Evolutionary conservation across 2,888 invertebrate genomes (phyloP).

Genomic region (Brenthis hecate): DNA sequence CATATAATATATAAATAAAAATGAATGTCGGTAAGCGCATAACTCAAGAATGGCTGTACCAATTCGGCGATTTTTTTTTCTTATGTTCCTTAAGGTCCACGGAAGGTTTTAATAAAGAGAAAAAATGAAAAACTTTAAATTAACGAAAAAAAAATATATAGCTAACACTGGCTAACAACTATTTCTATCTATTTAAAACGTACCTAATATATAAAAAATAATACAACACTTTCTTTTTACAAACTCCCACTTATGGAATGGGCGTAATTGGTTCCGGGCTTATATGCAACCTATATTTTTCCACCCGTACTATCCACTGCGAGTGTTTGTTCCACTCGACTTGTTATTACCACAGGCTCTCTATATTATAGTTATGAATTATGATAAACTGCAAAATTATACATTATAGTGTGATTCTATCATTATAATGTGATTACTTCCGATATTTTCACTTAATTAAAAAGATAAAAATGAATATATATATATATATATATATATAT

Average conservation of each 20-base stretch:
- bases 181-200: too few relatives aligned
- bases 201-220: neutral
- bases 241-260: constrained; percentile 7
- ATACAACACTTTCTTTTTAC: constrained; percentile 17
- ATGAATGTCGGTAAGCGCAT: too few relatives aligned
- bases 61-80: too few relatives aligned
- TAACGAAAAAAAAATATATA: too few relatives aligned
- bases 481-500: neutral
- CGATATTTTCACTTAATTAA: neutral
- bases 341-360: constrained; percentile 28
- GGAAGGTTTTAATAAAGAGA: too few relatives aligned
- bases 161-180: too few relatives aligned
- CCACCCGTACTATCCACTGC: neutral
- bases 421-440: constrained; percentile 11
- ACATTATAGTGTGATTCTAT: neutral
- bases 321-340: constrained; percentile 31
- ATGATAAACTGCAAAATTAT: constrained; percentile 14
- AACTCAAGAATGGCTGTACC: too few relatives aligned
- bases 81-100: too few relatives aligned
- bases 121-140: too few relatives aligned
- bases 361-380: constrained; percentile 17
- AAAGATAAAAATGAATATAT: neutral
- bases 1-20: too few relatives aligned
- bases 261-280: constrained; percentile 36
- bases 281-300: constrained; percentile 36